These are phyloP conservation scores for Addax nasomaculatus DNA, from an alignment of 2,113 vertebrate species.

Conservation along the genomic window DNA sequence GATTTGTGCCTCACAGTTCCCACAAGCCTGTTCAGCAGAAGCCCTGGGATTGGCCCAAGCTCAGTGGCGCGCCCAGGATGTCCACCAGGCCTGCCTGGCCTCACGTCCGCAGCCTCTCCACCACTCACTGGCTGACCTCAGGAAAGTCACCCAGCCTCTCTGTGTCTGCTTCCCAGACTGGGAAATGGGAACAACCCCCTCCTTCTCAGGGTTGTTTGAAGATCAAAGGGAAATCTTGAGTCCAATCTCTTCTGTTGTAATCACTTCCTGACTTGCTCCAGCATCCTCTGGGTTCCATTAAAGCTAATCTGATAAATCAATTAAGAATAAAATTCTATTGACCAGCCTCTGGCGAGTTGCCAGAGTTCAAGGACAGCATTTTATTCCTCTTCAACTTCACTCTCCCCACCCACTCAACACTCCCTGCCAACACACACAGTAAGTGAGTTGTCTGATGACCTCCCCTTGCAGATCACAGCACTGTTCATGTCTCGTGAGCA, in stretches of 20 bases:
- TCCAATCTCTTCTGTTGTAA: slow-evolving; percentile 16
- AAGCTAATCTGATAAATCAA: slow-evolving; percentile 62
- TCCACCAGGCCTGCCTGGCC: not conserved
- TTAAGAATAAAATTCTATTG: slow-evolving; percentile 51
- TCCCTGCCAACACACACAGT: no score
- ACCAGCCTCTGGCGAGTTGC: slow-evolving; percentile 44
- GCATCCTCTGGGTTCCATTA: slow-evolving; percentile 49
- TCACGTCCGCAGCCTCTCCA: not conserved
- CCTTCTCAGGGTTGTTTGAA: slow-evolving; percentile 3
- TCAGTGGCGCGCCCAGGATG: fast-evolving
- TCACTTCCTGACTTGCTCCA: not conserved
- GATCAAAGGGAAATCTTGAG: slow-evolving; percentile 36
- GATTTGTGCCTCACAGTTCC: fast-evolving
- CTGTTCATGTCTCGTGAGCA: fast-evolving
- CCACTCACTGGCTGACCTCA: not conserved
- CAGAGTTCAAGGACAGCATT: slow-evolving; percentile 50
- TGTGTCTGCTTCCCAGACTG: not conserved
- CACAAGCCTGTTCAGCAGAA: not conserved
- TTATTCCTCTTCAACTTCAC: not conserved
- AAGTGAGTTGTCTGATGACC: not conserved
- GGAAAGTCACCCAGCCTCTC: not conserved
- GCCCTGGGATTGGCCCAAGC: not conserved
- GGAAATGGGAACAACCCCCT: not conserved
- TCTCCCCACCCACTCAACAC: not conserved
- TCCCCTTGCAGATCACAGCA: not conserved